phyloP scores from a whole-genome alignment of 2,888 invertebrate species.

The Amphipoea oculea region DNA sequence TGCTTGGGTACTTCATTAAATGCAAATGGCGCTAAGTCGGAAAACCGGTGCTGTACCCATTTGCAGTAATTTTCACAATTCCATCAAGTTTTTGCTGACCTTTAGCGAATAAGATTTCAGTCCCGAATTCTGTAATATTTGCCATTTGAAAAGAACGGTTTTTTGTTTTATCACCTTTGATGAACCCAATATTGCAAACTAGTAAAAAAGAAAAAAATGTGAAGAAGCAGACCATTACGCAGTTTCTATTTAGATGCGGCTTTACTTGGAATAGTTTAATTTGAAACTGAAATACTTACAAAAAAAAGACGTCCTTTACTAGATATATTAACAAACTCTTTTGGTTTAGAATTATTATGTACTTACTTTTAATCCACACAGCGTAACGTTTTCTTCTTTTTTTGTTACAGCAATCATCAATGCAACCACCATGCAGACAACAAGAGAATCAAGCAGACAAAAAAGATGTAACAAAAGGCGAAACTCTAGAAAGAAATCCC shows the following conservation, averaged over 20 bases:
- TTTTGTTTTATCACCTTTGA: constrained; percentile 24
- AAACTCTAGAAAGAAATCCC: constrained; percentile 88
- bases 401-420: constrained; percentile 82
- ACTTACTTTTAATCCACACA: constrained; percentile 7
- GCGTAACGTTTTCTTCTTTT: constrained; percentile 42
- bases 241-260: background rate
- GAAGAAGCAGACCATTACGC: constrained; percentile 30
- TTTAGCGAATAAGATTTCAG: constrained; percentile 41
- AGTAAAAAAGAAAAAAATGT: constrained; percentile 19
- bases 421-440: constrained; percentile 86
- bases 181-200: constrained; percentile 41
- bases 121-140: background rate
- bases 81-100: constrained; percentile 23
- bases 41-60: constrained; percentile 37
- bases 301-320: background rate
- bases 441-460: constrained; percentile 86
- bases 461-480: constrained; percentile 87
- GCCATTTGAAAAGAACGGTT: constrained; percentile 17
- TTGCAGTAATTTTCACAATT: constrained; percentile 41
- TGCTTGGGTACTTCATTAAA: constrained; percentile 17
- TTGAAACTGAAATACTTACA: background rate
- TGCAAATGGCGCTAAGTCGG: constrained; percentile 29
- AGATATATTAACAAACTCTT: background rate
- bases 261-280: constrained; percentile 10
- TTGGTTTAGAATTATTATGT: background rate